Conservation (phyloP, 92 coral and sea anemone genomes). For the Zoanthus sociatus region DNA sequence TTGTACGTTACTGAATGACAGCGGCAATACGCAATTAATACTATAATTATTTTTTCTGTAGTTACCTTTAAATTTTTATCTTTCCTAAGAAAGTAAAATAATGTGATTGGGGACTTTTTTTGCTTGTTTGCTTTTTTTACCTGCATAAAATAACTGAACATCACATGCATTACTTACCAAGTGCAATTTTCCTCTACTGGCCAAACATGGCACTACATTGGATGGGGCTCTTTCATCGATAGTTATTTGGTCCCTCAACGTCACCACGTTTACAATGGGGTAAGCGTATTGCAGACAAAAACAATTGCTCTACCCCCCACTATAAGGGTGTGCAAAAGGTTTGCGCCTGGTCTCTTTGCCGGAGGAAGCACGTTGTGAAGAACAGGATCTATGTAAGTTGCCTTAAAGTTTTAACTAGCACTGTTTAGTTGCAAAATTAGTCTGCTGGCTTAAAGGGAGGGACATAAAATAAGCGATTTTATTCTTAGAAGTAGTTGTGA, state of each 20-base stretch:
- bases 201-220: neutral
- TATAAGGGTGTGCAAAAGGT: constrained; percentile 56
- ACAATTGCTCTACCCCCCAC: constrained; percentile 63
- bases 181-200: too few relatives aligned
- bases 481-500: neutral
- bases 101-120: too few relatives aligned
- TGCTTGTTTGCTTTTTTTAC: too few relatives aligned
- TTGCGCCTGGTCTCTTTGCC: constrained; percentile 72
- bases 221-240: neutral
- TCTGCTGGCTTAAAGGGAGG: neutral
- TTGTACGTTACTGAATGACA: too few relatives aligned
- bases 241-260: constrained; percentile 7
- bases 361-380: constrained; percentile 83
- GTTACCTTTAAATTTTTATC: too few relatives aligned
- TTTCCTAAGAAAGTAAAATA: too few relatives aligned
- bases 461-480: neutral
- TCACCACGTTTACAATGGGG: constrained; percentile 12
- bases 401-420: neutral
- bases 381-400: constrained; percentile 37
- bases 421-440: neutral
- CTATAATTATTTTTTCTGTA: too few relatives aligned
- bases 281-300: neutral
- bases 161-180: too few relatives aligned
- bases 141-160: too few relatives aligned
- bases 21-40: too few relatives aligned